phyloP scores from a whole-genome alignment of 2,113 vertebrate species.

The Apistogramma diplotaenia region DNA sequence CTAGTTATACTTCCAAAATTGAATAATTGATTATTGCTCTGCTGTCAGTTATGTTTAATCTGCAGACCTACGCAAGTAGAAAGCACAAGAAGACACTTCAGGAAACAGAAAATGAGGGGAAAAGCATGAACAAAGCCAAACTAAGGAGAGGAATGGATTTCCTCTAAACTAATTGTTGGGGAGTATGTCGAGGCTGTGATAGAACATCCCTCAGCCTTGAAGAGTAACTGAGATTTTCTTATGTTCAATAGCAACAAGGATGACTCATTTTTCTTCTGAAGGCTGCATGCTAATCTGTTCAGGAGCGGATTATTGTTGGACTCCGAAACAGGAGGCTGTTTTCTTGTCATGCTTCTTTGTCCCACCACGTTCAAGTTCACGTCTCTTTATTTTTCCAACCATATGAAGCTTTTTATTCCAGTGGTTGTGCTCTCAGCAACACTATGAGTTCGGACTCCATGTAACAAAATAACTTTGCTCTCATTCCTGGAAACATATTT shows the following conservation, averaged over 20 bases:
- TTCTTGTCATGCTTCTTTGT: background rate
- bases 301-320: background rate
- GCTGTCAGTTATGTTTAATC: too few relatives aligned
- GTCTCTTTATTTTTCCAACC: accelerated
- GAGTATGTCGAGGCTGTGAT: background rate
- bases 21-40: slow-evolving; percentile 5
- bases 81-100: background rate
- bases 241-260: background rate
- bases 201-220: background rate
- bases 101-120: background rate
- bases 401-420: background rate
- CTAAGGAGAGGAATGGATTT: background rate
- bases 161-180: background rate
- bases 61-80: background rate
- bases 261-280: background rate
- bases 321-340: background rate
- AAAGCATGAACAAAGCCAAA: background rate
- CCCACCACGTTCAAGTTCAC: background rate
- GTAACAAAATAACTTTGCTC: background rate
- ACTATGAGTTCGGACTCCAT: background rate
- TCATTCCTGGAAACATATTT: background rate
- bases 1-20: background rate
- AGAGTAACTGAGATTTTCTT: background rate
- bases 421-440: background rate
- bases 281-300: background rate